Percentiles rank a stretch among this genome's conserved stretches.
Evolutionary conservation across 2,888 invertebrate genomes (phyloP).

Genomic region (Trachelus troglodyta): DNA sequence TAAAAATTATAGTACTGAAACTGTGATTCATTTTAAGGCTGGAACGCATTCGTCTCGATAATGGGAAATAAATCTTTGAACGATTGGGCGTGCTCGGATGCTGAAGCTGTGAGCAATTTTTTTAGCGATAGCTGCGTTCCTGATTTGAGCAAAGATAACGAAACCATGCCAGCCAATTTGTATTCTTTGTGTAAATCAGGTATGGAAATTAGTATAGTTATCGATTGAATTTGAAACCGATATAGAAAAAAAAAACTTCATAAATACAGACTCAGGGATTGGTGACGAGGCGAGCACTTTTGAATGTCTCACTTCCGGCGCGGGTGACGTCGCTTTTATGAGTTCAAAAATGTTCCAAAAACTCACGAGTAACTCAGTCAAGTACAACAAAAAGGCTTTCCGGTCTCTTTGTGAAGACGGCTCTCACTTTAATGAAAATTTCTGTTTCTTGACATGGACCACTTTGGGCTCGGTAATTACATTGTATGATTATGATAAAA

Average conservation of each 20-base stretch:
- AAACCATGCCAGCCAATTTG: conserved; percentile 39
- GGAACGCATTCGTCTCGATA: conserved; percentile 52
- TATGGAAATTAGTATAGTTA: conserved; percentile 14
- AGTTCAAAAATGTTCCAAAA: conserved; percentile 69
- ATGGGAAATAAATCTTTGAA: conserved; percentile 42
- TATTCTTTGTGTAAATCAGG: conserved; percentile 41
- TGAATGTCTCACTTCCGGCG: conserved; percentile 74
- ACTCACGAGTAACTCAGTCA: conserved; percentile 64
- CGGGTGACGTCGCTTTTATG: conserved; percentile 83
- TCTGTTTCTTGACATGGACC: conserved; percentile 57
- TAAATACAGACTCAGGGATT: conserved; percentile 23
- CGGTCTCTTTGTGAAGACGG: conserved; percentile 54
- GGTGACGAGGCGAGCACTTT: conserved; percentile 75
- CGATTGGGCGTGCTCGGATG: conserved; percentile 55
- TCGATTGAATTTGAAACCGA: neutral
- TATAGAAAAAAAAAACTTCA: neutral
- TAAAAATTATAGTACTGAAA: conserved; percentile 64
- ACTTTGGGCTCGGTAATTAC: conserved; percentile 49
- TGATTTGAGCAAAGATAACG: conserved; percentile 28
- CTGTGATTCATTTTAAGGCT: conserved; percentile 49
- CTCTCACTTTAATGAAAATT: conserved; percentile 21
- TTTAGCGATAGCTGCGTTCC: conserved; percentile 77
- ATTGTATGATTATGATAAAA: neutral
- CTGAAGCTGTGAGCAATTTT: conserved; percentile 70
- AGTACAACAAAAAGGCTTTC: conserved; percentile 34